phyloP scores from a whole-genome alignment of 2,113 vertebrate species.

The Condylura cristata region DNA sequence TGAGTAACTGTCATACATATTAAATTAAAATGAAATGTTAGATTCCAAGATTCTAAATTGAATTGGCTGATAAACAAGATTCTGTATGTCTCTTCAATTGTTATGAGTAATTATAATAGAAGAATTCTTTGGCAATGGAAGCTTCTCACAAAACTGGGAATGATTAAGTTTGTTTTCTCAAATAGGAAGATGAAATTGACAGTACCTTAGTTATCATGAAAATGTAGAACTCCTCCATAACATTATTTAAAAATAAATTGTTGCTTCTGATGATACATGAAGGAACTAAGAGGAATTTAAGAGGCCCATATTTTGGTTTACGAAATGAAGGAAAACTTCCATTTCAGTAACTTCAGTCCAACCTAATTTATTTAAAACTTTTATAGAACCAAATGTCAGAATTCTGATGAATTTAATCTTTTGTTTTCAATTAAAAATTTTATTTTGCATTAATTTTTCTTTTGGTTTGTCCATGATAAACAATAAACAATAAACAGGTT shows the following conservation, averaged over 20 bases:
- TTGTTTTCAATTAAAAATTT: neutral
- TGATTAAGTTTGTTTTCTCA: slow-evolving; percentile 50
- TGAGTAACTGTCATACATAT: neutral
- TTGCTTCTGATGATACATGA: neutral
- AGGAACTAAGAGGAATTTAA: neutral
- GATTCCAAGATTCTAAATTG: neutral
- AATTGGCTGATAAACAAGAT: neutral
- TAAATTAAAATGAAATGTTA: slow-evolving; percentile 63
- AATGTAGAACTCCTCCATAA: neutral
- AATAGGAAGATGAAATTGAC: slow-evolving; percentile 50
- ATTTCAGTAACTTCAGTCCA: neutral
- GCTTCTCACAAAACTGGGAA: slow-evolving; percentile 43
- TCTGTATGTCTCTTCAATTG: neutral
- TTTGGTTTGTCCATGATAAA: neutral
- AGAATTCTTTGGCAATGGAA: neutral
- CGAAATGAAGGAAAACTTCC: neutral
- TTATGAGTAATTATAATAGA: slow-evolving; percentile 50
- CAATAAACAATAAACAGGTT: neutral
- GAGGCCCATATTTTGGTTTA: neutral
- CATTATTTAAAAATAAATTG: slow-evolving; percentile 19
- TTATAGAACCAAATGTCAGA: neutral
- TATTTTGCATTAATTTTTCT: neutral
- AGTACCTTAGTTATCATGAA: slow-evolving; percentile 34
- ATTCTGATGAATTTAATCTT: neutral
- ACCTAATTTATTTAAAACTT: neutral